Evolutionary conservation across 2,797 vertebrate species (phyloP).

Genomic region (Gymnopithys bicolor): DNA sequence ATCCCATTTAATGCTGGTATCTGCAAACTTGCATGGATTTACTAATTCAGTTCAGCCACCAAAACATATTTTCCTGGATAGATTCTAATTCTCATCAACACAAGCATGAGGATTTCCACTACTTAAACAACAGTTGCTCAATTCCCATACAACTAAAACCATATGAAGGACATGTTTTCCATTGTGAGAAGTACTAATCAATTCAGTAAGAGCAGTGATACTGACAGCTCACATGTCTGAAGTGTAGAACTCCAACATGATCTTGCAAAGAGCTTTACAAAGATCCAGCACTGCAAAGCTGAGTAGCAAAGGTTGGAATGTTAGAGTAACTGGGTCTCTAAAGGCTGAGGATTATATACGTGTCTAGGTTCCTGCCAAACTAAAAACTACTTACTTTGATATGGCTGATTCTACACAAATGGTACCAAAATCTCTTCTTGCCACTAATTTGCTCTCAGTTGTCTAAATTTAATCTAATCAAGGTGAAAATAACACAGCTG

Average conservation of each 20-base stretch:
- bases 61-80: constrained; percentile 5
- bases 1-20: not conserved
- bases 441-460: not conserved
- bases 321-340: not conserved
- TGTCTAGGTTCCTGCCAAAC: not conserved
- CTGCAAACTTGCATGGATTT: not conserved
- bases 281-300: not conserved
- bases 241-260: not conserved
- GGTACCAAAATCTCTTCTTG: not conserved
- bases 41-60: not conserved
- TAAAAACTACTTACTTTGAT: not conserved
- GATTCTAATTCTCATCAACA: not conserved
- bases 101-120: not conserved
- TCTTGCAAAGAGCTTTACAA: not conserved
- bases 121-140: not conserved
- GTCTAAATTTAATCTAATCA: not conserved
- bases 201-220: not conserved
- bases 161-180: not conserved
- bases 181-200: not conserved
- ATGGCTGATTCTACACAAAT: not conserved
- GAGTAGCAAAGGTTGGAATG: not conserved
- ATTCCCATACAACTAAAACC: constrained; percentile 3
- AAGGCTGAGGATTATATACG: not conserved
- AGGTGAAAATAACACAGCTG: not conserved
- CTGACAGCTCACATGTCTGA: not conserved